Percentiles rank a stretch among this genome's conserved stretches.
These are phyloP conservation scores for Alouatta palliata DNA, from an alignment of 2,113 vertebrate species.

Conservation along the genomic window DNA sequence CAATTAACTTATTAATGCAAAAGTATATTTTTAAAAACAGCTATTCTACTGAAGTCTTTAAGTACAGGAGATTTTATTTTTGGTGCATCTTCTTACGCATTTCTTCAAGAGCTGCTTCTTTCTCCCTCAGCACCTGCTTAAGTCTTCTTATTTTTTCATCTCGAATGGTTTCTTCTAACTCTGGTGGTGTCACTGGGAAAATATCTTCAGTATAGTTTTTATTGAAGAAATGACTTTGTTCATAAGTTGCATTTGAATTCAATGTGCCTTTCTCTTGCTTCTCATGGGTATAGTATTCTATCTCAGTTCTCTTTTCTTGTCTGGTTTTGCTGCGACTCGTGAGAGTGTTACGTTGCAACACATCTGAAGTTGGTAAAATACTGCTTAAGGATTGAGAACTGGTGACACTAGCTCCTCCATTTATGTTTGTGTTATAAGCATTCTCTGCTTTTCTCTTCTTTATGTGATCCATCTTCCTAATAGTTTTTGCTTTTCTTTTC, in stretches of 20 bases:
- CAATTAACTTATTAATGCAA: slow-evolving; percentile 47
- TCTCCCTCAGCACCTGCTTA: slow-evolving; percentile 86
- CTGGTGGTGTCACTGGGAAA: slow-evolving; percentile 80
- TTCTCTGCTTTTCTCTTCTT: slow-evolving; percentile 76
- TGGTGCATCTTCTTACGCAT: slow-evolving; percentile 84
- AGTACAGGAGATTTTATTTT: slow-evolving; percentile 68
- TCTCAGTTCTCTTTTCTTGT: background rate
- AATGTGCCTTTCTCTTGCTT: background rate
- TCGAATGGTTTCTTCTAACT: slow-evolving; percentile 86
- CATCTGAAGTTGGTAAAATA: slow-evolving; percentile 46
- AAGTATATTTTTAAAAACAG: slow-evolving; percentile 7
- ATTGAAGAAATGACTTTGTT: slow-evolving; percentile 49
- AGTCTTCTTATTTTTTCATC: slow-evolving; percentile 89
- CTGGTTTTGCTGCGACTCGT: fast-evolving
- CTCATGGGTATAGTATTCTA: background rate
- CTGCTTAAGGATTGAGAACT: background rate
- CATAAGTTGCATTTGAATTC: slow-evolving; percentile 43
- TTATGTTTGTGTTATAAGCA: background rate
- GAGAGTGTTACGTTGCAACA: background rate
- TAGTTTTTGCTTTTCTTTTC: slow-evolving; percentile 80
- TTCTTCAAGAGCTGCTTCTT: slow-evolving; percentile 88
- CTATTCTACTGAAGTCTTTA: slow-evolving; percentile 35
- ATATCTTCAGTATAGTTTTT: slow-evolving; percentile 81
- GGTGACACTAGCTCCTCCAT: slow-evolving; percentile 12
- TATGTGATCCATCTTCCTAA: slow-evolving; percentile 5